phyloP scores from a whole-genome alignment of 2,888 invertebrate species.

The Tetropium fuscum region DNA sequence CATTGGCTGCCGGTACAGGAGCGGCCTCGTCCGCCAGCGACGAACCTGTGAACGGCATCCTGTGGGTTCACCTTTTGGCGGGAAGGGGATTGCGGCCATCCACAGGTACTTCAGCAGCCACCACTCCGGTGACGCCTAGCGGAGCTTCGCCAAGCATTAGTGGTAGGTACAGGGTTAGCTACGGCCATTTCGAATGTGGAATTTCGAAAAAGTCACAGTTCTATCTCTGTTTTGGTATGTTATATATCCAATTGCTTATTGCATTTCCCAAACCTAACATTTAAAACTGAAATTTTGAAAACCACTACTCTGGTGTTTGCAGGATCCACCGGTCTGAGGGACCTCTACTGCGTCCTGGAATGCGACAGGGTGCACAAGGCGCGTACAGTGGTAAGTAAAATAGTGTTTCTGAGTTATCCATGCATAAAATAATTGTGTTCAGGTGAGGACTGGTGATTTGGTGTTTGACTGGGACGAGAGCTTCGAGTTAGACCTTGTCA shows the following conservation, averaged over 20 bases:
- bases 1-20: slow-evolving; percentile 56
- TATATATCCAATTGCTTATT: too few relatives aligned
- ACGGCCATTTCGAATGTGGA: too few relatives aligned
- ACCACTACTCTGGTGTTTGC: background rate
- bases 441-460: slow-evolving; percentile 92
- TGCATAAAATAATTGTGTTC: slow-evolving; percentile 11
- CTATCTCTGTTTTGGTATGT: too few relatives aligned
- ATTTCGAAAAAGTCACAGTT: background rate
- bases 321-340: slow-evolving; percentile 75
- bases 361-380: slow-evolving; percentile 97
- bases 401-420: background rate
- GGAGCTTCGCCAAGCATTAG: slow-evolving; percentile 65
- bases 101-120: slow-evolving; percentile 76
- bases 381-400: slow-evolving; percentile 82
- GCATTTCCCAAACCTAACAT: too few relatives aligned
- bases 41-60: slow-evolving; percentile 82
- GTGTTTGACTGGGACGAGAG: slow-evolving; percentile 99
- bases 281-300: background rate
- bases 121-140: slow-evolving; percentile 75
- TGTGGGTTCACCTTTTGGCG: slow-evolving; percentile 91
- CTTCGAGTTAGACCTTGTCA: slow-evolving; percentile 96
- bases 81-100: slow-evolving; percentile 87
- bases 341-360: slow-evolving; percentile 97
- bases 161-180: slow-evolving; percentile 45
- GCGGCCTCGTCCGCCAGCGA: slow-evolving; percentile 66